phyloP scores from a whole-genome alignment of 2,113 vertebrate genomes.

The human region DNA sequence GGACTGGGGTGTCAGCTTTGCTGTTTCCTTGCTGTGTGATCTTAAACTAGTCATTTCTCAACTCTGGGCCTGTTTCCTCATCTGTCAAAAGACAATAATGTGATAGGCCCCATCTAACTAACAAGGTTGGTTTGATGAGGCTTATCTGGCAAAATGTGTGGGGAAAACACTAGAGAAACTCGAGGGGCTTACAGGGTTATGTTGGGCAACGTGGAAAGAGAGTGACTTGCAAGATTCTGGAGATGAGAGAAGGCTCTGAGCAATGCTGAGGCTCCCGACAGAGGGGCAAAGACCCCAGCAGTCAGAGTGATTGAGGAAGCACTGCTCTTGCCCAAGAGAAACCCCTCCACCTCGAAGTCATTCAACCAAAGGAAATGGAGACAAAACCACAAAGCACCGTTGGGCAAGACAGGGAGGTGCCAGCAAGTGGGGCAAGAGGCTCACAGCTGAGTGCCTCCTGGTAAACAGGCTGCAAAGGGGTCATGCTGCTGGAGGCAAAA shows the following conservation, averaged over 20 bases:
- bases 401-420: conserved; percentile 61
- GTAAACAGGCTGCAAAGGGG: conserved; percentile 19
- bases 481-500: conserved; percentile 2
- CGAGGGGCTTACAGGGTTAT: not conserved
- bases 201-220: not conserved
- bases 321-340: conserved; percentile 40
- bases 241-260: not conserved
- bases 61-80: not conserved
- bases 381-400: conserved; percentile 34
- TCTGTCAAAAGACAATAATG: not conserved
- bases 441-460: not conserved
- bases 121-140: not conserved
- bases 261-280: not conserved
- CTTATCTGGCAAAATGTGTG: not conserved
- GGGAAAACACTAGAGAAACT: not conserved
- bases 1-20: not conserved
- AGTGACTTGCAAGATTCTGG: conserved; percentile 22
- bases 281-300: not conserved
- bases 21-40: not conserved
- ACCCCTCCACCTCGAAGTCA: conserved; percentile 21
- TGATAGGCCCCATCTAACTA: not conserved
- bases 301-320: not conserved
- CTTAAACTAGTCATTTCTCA: not conserved
- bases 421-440: not conserved
- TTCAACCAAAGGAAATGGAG: conserved; percentile 48